These are phyloP conservation scores for Hydrozoanthus gracilis DNA, from an alignment of 92 coral and sea anemone genomes.

Conservation along the genomic window DNA sequence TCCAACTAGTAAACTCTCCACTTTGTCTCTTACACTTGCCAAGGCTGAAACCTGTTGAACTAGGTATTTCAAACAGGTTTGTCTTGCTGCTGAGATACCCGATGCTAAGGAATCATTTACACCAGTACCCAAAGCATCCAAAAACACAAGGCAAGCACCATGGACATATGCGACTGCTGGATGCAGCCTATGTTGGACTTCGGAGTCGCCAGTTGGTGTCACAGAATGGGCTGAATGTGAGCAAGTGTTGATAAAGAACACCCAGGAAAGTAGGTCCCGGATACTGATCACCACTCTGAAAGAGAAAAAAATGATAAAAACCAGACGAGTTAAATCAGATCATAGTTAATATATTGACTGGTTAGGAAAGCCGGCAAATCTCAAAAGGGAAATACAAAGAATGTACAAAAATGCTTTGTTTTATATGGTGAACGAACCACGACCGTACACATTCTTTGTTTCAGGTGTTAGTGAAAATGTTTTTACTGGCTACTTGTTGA, in stretches of 20 bases:
- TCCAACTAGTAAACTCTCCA: slow-evolving; percentile 2
- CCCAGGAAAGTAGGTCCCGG: slow-evolving; percentile 95
- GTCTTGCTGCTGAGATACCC: slow-evolving; percentile 59
- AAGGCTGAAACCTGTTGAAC: slow-evolving; percentile 59
- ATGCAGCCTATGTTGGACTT: slow-evolving; percentile 47
- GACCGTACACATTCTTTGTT: too few species aligned
- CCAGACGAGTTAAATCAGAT: neutral
- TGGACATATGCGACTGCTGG: slow-evolving; percentile 85
- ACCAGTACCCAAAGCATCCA: slow-evolving; percentile 94
- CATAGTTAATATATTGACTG: too few species aligned
- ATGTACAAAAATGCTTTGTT: too few species aligned
- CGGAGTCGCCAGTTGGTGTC: neutral
- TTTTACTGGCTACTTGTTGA: too few species aligned
- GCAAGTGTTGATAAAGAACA: slow-evolving; percentile 90
- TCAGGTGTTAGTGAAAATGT: too few species aligned
- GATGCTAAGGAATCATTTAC: slow-evolving; percentile 56
- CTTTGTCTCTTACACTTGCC: slow-evolving; percentile 1
- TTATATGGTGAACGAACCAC: too few species aligned
- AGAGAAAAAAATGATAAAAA: neutral
- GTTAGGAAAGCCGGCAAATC: too few species aligned
- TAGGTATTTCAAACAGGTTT: slow-evolving; percentile 74
- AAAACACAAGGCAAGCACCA: slow-evolving; percentile 95
- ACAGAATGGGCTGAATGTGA: slow-evolving; percentile 22
- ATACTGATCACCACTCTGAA: slow-evolving; percentile 75
- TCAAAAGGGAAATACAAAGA: too few species aligned